Conservation (phyloP, 2,797 vertebrate genomes). For the Microcaecilia unicolor region DNA sequence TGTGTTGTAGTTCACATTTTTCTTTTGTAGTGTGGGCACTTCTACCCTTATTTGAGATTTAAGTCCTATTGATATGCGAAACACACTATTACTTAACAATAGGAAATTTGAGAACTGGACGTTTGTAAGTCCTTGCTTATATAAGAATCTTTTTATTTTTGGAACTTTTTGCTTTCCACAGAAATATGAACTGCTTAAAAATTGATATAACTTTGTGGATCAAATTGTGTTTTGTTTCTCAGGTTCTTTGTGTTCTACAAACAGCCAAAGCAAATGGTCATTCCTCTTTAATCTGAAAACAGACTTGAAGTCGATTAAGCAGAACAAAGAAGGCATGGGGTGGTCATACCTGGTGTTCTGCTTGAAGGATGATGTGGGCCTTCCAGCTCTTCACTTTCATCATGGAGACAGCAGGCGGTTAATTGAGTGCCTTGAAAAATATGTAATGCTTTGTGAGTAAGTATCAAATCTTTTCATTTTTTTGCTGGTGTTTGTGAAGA, state of each 20-base stretch:
- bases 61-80: too few species aligned
- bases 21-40: too few species aligned
- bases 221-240: slow-evolving; percentile 43
- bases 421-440: slow-evolving; percentile 78
- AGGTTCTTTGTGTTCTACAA: slow-evolving; percentile 69
- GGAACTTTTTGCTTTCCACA: not conserved
- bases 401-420: slow-evolving; percentile 77
- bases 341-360: slow-evolving; percentile 81
- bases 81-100: too few species aligned
- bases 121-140: not conserved
- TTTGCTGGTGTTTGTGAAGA: too few species aligned
- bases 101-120: not conserved
- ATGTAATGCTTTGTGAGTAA: slow-evolving; percentile 77
- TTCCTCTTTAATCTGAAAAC: slow-evolving; percentile 77
- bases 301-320: slow-evolving; percentile 77
- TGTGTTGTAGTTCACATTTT: too few species aligned
- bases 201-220: slow-evolving; percentile 24
- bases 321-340: slow-evolving; percentile 75
- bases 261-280: slow-evolving; percentile 77
- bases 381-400: slow-evolving; percentile 86
- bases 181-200: too few species aligned
- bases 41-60: too few species aligned
- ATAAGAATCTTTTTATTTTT: accelerated
- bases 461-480: too few species aligned
- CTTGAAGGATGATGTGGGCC: slow-evolving; percentile 68